Conservation (phyloP, 1,140 invertebrate genomes). For the Parasteatoda tepidariorum region DNA sequence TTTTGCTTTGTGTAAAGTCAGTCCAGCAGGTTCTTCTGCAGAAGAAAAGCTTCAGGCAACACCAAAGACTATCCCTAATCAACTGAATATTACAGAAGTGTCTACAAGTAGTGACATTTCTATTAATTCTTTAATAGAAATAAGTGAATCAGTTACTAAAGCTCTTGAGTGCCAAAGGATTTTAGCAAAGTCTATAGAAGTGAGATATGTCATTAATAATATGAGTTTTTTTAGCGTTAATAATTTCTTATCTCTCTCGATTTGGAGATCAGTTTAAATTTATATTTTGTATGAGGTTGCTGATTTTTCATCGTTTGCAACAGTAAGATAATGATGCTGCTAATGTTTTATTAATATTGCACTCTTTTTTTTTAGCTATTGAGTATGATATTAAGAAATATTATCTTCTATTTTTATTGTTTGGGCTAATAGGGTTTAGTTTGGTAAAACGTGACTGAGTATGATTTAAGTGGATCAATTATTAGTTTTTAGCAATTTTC, state of each 20-base stretch:
- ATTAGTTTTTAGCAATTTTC: no score
- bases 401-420: no score
- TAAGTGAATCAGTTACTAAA: constrained; percentile 28
- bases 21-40: neutral
- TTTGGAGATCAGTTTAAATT: neutral
- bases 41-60: neutral
- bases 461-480: no score
- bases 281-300: neutral
- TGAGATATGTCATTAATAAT: neutral
- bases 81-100: no score
- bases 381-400: neutral
- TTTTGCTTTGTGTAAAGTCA: constrained; percentile 8
- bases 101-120: no score
- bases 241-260: neutral
- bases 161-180: constrained; percentile 43
- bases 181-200: constrained; percentile 47
- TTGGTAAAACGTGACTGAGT: no score
- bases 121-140: constrained; percentile 1
- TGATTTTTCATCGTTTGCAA: neutral
- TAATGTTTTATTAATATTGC: neutral
- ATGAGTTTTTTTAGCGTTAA: neutral
- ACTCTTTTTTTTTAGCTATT: neutral
- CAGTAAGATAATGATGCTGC: neutral
- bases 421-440: no score
- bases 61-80: no score